Evolutionary conservation across 2,797 vertebrate species (phyloP), one percentile per base, ranked within the genome.

Genomic region (Gobio occitaniae): DNA sequence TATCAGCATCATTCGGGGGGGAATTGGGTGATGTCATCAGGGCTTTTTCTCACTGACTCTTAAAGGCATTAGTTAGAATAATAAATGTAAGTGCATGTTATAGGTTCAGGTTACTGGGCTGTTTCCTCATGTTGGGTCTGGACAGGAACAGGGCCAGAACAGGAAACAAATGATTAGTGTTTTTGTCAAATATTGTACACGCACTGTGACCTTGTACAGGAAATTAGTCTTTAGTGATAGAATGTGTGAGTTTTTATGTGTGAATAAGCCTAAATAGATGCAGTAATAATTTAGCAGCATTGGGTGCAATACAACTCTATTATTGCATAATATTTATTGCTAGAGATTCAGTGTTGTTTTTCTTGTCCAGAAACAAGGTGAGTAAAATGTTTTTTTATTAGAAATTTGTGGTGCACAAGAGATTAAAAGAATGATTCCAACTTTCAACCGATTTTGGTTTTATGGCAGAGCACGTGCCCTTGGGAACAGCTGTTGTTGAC

Each of bases 31-130:
- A 86, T 78, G 61, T 84, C 36, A 70, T 81, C 47, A 48, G 29
- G 48, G 11, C 16, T 17, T 65, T 72, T 44, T 87, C 75, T 84
- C 70, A n/a, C 36, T 44, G 59, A 52, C 36, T 83, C 52, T 80
- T 69, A 50, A 77, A 76, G 78, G 52, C 83, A 82, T 84, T 82
- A 71, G 65, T 72, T 84, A 82, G 69, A 84, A 87, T 71, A 84
- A 84, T 76, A 87, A 72, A 66, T 70, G 17, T 52, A 56, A 69
- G 56, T 15, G 19, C 21, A 85, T 72, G 77, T 85, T 85, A 25
- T 74, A 56, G 76, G 54, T 83, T 81, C 52, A 48, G 41, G 84
- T 88, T 84, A 74, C 82, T 52, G 36, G 52, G 82, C 65, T 78
- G 83, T 83, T 77, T 83, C 77, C 38, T 72, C 56, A n/a, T 56